These are phyloP conservation scores for Smithornis capensis DNA, from an alignment of 2,113 vertebrate genomes.

Conservation along the genomic window DNA sequence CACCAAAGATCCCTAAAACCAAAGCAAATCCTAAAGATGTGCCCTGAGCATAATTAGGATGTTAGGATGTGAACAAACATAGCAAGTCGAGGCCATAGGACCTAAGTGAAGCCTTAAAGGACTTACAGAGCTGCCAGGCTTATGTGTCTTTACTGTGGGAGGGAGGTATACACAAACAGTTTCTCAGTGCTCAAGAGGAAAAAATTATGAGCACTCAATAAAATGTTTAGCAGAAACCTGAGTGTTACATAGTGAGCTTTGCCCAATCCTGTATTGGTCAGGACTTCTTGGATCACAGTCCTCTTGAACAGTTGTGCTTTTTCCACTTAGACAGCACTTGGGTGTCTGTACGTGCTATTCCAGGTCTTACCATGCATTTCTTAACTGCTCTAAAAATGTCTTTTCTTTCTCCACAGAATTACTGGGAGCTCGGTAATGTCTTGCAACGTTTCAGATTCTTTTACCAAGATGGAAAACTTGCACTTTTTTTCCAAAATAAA, in stretches of 20 bases:
- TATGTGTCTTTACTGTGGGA: not conserved
- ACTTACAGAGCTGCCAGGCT: not conserved
- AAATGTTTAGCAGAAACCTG: not conserved
- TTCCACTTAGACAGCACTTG: not conserved
- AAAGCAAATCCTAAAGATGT: not conserved
- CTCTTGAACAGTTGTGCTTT: not conserved
- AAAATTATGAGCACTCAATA: not conserved
- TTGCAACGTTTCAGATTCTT: not conserved
- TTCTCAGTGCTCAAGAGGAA: not conserved
- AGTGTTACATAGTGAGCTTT: not conserved
- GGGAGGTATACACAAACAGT: not conserved
- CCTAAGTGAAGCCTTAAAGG: not conserved
- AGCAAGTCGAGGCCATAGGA: not conserved
- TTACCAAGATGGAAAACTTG: not conserved
- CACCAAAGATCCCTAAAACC: not conserved
- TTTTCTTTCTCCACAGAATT: not conserved
- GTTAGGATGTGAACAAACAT: accelerated
- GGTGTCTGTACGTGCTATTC: not conserved
- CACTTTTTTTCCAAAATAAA: not conserved
- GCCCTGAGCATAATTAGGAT: not conserved
- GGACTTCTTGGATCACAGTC: not conserved
- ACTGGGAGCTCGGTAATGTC: not conserved
- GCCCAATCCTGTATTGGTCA: not conserved
- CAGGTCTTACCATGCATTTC: not conserved
- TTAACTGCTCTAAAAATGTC: not conserved